A percentile compares a stretch with the other conserved stretches of the same genome.
These are phyloP conservation scores for Miltochrista miniata DNA, from an alignment of 2,888 invertebrate species.

Conservation along the genomic window DNA sequence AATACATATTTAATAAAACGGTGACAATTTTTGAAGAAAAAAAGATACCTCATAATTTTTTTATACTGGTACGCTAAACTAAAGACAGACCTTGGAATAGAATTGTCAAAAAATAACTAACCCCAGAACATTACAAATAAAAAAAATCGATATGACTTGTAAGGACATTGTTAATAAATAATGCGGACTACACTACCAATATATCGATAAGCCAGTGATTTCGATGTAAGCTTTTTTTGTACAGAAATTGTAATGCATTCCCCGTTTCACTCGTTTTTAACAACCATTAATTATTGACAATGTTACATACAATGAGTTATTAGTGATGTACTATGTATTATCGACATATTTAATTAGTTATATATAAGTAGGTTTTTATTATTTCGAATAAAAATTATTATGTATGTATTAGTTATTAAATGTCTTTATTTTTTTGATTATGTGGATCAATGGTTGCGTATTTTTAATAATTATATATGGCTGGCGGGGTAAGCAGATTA, in stretches of 20 bases:
- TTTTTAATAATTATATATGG: constrained; percentile 1
- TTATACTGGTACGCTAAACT: no score
- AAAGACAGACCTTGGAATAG: constrained; percentile 6
- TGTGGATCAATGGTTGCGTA: constrained; percentile 27
- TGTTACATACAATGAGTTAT: constrained; percentile 22
- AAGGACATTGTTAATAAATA: constrained; percentile 8
- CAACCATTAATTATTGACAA: constrained; percentile 3
- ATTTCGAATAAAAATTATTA: constrained; percentile 50
- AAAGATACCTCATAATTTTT: not conserved
- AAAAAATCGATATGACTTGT: constrained; percentile 5
- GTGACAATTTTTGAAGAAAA: not conserved
- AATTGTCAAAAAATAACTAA: constrained; percentile 23
- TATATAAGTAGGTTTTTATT: constrained; percentile 43
- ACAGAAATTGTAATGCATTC: constrained; percentile 8
- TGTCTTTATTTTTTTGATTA: constrained; percentile 46
- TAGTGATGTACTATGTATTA: constrained; percentile 56
- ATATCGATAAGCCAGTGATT: not conserved
- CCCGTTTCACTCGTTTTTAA: not conserved
- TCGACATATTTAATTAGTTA: constrained; percentile 45
- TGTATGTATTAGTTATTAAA: constrained; percentile 37
- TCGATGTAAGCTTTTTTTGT: constrained; percentile 10
- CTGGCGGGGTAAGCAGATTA: constrained; percentile 11
- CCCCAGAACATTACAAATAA: constrained; percentile 13
- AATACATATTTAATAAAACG: not conserved
- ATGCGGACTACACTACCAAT: constrained; percentile 1